A percentile compares a stretch with the other conserved stretches of the same genome.
Conservation (phyloP, 2,797 vertebrate genomes). For the Muscicapa comitata region DNA sequence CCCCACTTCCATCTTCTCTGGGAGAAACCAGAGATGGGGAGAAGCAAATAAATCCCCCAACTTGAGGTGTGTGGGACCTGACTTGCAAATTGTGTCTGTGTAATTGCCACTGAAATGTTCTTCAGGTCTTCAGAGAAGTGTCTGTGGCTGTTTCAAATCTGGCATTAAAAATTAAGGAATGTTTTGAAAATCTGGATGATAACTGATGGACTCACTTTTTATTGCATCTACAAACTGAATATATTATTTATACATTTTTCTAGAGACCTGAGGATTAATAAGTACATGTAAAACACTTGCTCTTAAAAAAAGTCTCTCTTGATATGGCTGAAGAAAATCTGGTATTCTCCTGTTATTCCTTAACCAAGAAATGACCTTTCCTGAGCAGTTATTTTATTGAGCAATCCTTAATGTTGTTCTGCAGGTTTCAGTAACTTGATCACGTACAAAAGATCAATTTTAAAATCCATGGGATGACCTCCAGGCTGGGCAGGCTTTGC, state of each 20-base stretch:
- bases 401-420: not conserved
- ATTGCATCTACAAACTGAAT: accelerated
- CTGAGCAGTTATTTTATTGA: not conserved
- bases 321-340: not conserved
- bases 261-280: not conserved
- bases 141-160: not conserved
- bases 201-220: not conserved
- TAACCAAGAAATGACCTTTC: not conserved
- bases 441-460: not conserved
- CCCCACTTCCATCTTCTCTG: not conserved
- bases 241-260: not conserved
- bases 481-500: not conserved
- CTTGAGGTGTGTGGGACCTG: not conserved
- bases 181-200: not conserved
- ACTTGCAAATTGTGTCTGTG: not conserved
- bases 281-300: not conserved
- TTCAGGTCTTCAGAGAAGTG: not conserved
- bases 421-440: not conserved
- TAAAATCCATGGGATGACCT: not conserved
- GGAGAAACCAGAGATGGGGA: not conserved
- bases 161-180: not conserved
- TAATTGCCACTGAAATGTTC: not conserved
- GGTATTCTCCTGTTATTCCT: not conserved
- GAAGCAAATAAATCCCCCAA: not conserved
- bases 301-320: not conserved